Base-by-base conservation (phyloP, 2,797 vertebrate species). In the Emydoidea blandingii region DNA sequence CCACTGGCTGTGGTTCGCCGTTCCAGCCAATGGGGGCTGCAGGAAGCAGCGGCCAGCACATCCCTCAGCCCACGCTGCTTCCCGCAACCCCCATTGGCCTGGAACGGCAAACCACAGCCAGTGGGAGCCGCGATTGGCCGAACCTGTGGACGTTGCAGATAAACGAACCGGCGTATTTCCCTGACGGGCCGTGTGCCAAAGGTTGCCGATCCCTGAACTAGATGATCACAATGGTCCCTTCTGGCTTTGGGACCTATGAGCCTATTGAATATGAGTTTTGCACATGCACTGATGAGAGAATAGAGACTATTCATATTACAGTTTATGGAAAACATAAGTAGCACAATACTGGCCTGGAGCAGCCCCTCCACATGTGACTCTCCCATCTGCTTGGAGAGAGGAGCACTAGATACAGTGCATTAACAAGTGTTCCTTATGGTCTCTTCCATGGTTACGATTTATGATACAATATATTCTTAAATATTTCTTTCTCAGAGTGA, bases 241-340 rank as follows among this genome's bases (percentile, higher is more conserved):
- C 16, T 68, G 65, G 34, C n/a, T 34, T 68, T 68, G 65, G n/a
- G 65, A 37, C 11, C 19, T n/a, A 65, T n/a, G 16, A 65, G 31
- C 18, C 15, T 91, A 83, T 91, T 94, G 86, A 91, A 54, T 83
- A 83, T 80, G 82, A 41, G 2, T 50, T 96, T 93, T 91, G 34
- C 31, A 18, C 65, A 8, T 92, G 91, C 91, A 65, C 89, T 82
- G 23, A 87, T 4, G 16, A 83, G 62, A 86, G 90, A 96, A 91
- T 41, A 78, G 53, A 87, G 41, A 78, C 87, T 95, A 88, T 83
- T 10, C 91, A 29, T 93, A 84, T 90, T 88, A 79, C 81, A 88
- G 79, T 83, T 97, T 89, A 96, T 95, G 94, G 88, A 96, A 97
- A 97, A 85, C 88, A 94, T 85, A 56, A 95, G 89, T 84, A 80